phyloP scores from a whole-genome alignment of 2,797 vertebrate species.

The Calcarius lapponicus region DNA sequence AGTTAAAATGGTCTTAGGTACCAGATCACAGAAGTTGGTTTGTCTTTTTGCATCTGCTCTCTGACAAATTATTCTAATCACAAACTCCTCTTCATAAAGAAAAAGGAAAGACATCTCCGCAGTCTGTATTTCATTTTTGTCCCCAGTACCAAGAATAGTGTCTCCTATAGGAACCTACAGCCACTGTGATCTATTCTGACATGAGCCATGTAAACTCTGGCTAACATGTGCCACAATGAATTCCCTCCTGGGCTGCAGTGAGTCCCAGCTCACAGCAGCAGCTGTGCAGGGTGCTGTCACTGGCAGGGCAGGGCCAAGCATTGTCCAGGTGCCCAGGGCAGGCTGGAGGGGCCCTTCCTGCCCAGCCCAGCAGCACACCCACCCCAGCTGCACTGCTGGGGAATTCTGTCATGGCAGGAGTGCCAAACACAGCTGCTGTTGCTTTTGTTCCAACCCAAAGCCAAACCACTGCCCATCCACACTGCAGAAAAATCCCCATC shows the following conservation, averaged over 20 bases:
- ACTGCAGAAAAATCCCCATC: background rate
- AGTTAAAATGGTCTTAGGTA: background rate
- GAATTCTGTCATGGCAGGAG: background rate
- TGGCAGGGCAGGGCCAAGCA: background rate
- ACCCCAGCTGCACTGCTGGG: background rate
- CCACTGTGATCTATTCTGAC: background rate
- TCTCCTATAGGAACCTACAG: background rate
- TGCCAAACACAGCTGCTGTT: background rate
- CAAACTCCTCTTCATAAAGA: background rate
- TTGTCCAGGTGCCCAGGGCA: background rate
- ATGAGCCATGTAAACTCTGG: background rate
- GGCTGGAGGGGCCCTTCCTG: background rate
- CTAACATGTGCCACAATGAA: background rate
- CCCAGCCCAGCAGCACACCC: background rate
- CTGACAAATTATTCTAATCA: background rate
- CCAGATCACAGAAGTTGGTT: background rate
- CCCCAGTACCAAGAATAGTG: fast-evolving
- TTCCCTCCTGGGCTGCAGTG: background rate
- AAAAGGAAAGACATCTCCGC: background rate
- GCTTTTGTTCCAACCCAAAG: background rate
- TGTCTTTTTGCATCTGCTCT: background rate
- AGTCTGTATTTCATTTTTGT: background rate
- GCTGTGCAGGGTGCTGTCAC: background rate
- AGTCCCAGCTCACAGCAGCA: background rate
- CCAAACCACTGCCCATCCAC: background rate